These are phyloP conservation scores for Choloepus didactylus DNA, from an alignment of 2,797 vertebrate species.

Conservation along the genomic window DNA sequence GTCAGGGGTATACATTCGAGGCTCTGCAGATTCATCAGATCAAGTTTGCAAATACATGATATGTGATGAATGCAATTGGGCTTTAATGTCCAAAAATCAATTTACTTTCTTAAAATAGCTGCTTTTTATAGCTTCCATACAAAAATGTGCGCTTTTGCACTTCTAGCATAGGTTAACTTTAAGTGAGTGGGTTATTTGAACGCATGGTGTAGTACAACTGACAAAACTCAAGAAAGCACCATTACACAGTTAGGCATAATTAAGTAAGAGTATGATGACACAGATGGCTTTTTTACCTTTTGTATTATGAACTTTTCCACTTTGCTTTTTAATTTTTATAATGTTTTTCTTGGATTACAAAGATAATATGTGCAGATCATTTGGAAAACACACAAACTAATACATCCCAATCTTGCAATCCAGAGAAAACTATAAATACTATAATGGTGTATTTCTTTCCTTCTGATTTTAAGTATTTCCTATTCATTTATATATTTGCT, in stretches of 20 bases:
- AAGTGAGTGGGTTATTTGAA: background rate
- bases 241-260: background rate
- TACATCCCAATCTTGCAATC: background rate
- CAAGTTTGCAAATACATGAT: background rate
- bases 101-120: background rate
- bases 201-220: background rate
- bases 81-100: background rate
- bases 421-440: background rate
- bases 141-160: background rate
- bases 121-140: background rate
- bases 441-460: background rate
- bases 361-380: background rate
- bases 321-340: background rate
- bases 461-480: background rate
- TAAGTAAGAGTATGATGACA: background rate
- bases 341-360: background rate
- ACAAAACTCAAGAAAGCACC: background rate
- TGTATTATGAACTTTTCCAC: background rate
- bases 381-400: background rate
- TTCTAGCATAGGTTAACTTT: background rate
- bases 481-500: background rate
- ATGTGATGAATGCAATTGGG: background rate
- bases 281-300: background rate
- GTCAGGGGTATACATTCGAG: background rate
- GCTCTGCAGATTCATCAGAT: background rate